These are phyloP conservation scores for Protomyctophum bolini DNA, from an alignment of 2,113 vertebrate species.

Conservation along the genomic window DNA sequence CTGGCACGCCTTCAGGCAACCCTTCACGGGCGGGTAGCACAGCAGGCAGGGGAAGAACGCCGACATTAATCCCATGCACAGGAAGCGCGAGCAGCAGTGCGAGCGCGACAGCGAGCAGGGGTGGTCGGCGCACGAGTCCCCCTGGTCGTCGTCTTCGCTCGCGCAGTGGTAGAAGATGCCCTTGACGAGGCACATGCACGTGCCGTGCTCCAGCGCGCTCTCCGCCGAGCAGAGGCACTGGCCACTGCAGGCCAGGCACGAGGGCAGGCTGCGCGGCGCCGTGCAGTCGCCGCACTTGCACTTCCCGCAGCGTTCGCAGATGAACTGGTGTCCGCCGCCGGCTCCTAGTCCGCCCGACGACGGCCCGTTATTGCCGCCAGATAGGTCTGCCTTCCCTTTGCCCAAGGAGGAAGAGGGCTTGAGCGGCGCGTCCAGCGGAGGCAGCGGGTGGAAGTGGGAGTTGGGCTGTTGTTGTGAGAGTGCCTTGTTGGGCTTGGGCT, in stretches of 20 bases:
- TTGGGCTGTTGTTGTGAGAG: conserved; percentile 49
- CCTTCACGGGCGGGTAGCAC: conserved; percentile 94
- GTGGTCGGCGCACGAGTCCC: conserved; percentile 93
- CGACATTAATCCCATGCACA: conserved; percentile 95
- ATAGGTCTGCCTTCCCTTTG: conserved; percentile 80
- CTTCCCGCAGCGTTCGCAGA: conserved; percentile 94
- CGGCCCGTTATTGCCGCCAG: conserved; percentile 34
- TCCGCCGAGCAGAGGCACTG: conserved; percentile 95
- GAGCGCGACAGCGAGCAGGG: conserved; percentile 95
- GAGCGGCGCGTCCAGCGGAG: conserved; percentile 81
- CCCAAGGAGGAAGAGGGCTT: conserved; percentile 76
- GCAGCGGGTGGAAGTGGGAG: conserved; percentile 61
- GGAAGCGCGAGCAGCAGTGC: conserved; percentile 94
- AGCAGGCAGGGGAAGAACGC: conserved; percentile 92
- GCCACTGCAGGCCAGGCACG: conserved; percentile 90
- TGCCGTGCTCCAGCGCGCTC: conserved; percentile 93
- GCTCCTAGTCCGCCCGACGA: conserved; percentile 55
- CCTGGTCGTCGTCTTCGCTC: conserved; percentile 85
- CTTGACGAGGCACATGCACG: conserved; percentile 97
- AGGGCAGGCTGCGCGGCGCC: conserved; percentile 88
- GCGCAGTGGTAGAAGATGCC: conserved; percentile 98
- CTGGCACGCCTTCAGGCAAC: conserved; percentile 89
- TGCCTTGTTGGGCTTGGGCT: conserved; percentile 85
- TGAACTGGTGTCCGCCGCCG: conserved; percentile 86
- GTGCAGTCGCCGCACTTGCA: conserved; percentile 96